A percentile compares a stretch with the other conserved stretches of the same genome.
These are phyloP conservation scores for Colletes collaris DNA, from an alignment of 2,888 invertebrate species.

Conservation along the genomic window DNA sequence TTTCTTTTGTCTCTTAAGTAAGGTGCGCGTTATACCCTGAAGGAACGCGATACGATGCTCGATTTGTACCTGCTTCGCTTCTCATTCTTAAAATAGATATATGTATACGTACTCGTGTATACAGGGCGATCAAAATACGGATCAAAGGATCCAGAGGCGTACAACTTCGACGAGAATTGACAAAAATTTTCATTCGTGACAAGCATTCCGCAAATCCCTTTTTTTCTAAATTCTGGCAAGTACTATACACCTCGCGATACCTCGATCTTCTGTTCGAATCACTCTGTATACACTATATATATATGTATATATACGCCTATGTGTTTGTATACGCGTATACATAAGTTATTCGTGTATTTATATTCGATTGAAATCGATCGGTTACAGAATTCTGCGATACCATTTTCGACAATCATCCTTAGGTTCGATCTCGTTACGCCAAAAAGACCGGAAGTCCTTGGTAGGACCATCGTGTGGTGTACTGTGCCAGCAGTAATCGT, in stretches of 20 bases:
- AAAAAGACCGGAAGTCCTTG: conserved; percentile 12
- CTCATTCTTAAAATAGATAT: conserved; percentile 49
- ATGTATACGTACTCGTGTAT: conserved; percentile 19
- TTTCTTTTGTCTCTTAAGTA: conserved; percentile 51
- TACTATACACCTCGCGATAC: too few relatives aligned
- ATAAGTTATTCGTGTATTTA: conserved; percentile 19
- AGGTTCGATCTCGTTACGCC: conserved; percentile 27
- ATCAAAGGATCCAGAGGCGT: too few relatives aligned
- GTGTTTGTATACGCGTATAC: conserved; percentile 2
- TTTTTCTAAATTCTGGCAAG: too few relatives aligned
- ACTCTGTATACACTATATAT: background rate
- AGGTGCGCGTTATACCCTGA: conserved; percentile 65
- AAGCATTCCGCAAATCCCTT: too few relatives aligned
- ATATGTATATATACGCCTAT: too few relatives aligned
- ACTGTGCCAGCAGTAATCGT: conserved; percentile 62
- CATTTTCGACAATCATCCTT: background rate
- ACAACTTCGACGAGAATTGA: too few relatives aligned
- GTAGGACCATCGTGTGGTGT: conserved; percentile 14
- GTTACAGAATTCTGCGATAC: conserved; percentile 7
- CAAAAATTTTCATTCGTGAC: too few relatives aligned
- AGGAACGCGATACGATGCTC: conserved; percentile 67
- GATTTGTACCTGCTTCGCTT: conserved; percentile 66
- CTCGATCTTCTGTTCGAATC: background rate
- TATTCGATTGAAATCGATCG: conserved; percentile 28
- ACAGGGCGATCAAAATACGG: background rate